Percentiles rank a stretch among this genome's conserved stretches.
Evolutionary conservation across 2,113 vertebrate species (phyloP).

Genomic region (Lepus timidus): DNA sequence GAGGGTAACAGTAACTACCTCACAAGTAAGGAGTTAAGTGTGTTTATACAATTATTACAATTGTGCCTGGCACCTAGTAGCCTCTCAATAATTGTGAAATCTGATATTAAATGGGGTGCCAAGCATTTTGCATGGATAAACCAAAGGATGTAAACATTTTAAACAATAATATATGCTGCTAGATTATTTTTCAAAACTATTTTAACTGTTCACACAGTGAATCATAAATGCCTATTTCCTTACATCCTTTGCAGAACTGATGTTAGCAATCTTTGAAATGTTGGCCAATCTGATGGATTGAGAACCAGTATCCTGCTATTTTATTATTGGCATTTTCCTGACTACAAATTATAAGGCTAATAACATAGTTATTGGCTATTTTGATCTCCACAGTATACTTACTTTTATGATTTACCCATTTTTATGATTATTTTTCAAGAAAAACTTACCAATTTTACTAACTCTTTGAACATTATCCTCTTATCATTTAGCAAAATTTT

Average conservation of each 20-base stretch:
- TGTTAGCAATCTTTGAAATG: not conserved
- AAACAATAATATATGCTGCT: conserved; percentile 21
- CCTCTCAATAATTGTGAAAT: not conserved
- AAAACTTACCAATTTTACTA: not conserved
- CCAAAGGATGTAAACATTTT: not conserved
- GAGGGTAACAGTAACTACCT: not conserved
- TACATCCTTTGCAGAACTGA: not conserved
- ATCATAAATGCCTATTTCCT: not conserved
- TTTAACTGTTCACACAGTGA: not conserved
- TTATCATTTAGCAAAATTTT: not conserved
- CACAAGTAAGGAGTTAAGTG: not conserved
- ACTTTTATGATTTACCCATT: not conserved
- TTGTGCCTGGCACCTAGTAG: not conserved
- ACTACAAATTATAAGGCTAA: not conserved
- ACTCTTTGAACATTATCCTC: not conserved
- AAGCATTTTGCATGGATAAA: not conserved
- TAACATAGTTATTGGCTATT: not conserved
- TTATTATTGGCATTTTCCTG: conserved; percentile 18
- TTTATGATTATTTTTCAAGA: not conserved
- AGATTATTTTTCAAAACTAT: conserved; percentile 17
- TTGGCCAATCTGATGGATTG: not conserved
- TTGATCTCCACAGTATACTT: not conserved
- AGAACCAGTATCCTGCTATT: not conserved
- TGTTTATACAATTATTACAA: not conserved
- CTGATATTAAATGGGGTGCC: not conserved